phyloP scores from a whole-genome alignment of 2,113 vertebrate genomes.

The Ramphastos sulfuratus region DNA sequence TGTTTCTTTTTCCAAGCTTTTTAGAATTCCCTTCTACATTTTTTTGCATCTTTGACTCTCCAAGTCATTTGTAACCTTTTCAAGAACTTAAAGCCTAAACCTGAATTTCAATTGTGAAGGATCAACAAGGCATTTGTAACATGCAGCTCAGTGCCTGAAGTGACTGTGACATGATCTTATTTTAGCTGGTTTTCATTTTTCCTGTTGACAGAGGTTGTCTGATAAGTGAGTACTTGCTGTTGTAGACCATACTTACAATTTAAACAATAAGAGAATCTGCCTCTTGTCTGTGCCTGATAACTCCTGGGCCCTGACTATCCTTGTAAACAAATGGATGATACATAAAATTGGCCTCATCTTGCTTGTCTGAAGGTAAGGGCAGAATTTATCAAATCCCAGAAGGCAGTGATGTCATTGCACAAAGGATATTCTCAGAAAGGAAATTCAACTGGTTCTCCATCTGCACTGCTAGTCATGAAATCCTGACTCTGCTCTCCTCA shows the following conservation, averaged over 20 bases:
- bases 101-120: background rate
- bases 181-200: constrained; percentile 12
- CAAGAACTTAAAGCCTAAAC: background rate
- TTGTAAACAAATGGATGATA: background rate
- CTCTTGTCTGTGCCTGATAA: background rate
- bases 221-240: background rate
- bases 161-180: background rate
- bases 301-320: background rate
- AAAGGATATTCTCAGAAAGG: background rate
- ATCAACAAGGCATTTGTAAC: background rate
- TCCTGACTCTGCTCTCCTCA: background rate
- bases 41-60: background rate
- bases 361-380: too few species aligned
- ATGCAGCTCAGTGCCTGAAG: background rate
- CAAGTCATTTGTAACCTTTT: background rate
- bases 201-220: background rate
- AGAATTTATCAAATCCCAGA: background rate
- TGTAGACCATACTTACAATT: background rate
- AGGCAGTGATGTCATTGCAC: too few species aligned
- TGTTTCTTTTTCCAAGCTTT: background rate
- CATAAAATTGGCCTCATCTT: background rate
- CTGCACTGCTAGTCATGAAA: background rate
- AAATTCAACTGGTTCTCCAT: background rate
- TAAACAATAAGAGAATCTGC: background rate
- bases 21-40: background rate